phyloP scores from a whole-genome alignment of 2,888 invertebrate genomes.

The Andrena praecox region DNA sequence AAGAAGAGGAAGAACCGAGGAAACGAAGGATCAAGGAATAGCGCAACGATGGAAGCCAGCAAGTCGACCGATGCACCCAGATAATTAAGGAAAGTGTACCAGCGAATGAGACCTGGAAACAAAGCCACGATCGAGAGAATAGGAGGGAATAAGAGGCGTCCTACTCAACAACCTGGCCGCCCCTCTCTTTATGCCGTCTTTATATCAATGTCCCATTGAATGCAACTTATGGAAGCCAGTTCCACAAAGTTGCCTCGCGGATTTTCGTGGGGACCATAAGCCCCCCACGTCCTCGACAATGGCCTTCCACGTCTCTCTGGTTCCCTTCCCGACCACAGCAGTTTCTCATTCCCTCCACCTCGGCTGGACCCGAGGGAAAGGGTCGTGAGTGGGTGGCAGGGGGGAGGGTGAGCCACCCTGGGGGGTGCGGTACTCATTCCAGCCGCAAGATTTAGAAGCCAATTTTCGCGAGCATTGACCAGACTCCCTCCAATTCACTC shows the following conservation, averaged over 20 bases:
- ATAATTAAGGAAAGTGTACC: slow-evolving; percentile 38
- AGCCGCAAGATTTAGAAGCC: slow-evolving; percentile 83
- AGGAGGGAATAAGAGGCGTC: slow-evolving; percentile 41
- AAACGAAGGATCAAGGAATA: too few species aligned
- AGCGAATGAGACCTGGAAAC: slow-evolving; percentile 48
- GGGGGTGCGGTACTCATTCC: slow-evolving; percentile 76
- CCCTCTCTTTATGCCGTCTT: slow-evolving; percentile 74
- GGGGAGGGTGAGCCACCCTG: slow-evolving; percentile 38
- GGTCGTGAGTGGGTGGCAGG: slow-evolving; percentile 48
- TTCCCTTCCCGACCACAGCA: slow-evolving; percentile 66
- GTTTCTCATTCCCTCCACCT: slow-evolving; percentile 78
- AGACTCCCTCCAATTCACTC: slow-evolving; percentile 65
- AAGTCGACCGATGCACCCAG: background rate
- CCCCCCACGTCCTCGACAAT: slow-evolving; percentile 78
- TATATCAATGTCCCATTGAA: slow-evolving; percentile 81
- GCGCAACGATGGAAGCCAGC: too few species aligned
- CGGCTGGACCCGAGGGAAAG: slow-evolving; percentile 60
- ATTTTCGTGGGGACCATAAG: slow-evolving; percentile 75
- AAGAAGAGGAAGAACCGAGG: too few species aligned
- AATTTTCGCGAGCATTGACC: slow-evolving; percentile 83
- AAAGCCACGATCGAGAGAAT: slow-evolving; percentile 54
- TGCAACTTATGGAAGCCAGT: slow-evolving; percentile 80
- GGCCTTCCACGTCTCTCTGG: slow-evolving; percentile 58
- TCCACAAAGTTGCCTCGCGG: slow-evolving; percentile 79
- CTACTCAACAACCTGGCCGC: slow-evolving; percentile 57